Evolutionary conservation across 2,797 vertebrate species (phyloP), one percentile per base, ranked within the genome.

Genomic region (Poliocrania exsul): DNA sequence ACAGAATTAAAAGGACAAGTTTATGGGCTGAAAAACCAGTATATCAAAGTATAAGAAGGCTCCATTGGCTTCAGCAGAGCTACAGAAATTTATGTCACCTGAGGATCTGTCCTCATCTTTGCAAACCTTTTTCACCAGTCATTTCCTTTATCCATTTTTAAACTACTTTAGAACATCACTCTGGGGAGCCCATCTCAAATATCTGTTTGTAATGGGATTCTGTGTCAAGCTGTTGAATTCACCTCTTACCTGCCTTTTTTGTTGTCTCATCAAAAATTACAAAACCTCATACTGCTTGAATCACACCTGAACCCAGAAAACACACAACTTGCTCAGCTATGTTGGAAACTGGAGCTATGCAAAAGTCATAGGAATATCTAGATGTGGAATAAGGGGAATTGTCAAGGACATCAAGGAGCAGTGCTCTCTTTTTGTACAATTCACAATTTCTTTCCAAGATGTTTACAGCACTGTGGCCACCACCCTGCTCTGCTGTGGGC

Each of bases 101-200:
- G 69, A 91, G 20, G 38, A 85, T 85, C 33, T 92, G 79, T 70
- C 28, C 44, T 90, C 54, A 44, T 56, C 64, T 77, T 80, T 51
- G 79, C 57, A 50, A 40, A 51, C 38, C n/a, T 75, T 62, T 82
- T 61, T 79, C 42, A 33, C 21, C 44, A 50, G n/a, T 84, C 75
- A 70, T 69, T 92, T 93, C 26, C 29, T 95, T 85, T 81, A 56
- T 35, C 89, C n/a, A 84, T 81, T 90, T 92, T 93, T 86, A 70
- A 90, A 86, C 69, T 77, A 31, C 33, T 72, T 85, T 47, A 84
- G 57, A 77, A 78, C 40, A 85, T 82, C 19, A 9, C 70, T 93
- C 62, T 80, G 89, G 82, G 50, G 40, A 92, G 46, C 25, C 35
- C 44, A 49, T 29, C 51, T 77, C 10, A 69, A 81, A 78, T 40